A percentile compares a stretch with the other conserved stretches of the same genome.
Conservation (phyloP, 2,797 vertebrate genomes). For the Orestias chungarensis region DNA sequence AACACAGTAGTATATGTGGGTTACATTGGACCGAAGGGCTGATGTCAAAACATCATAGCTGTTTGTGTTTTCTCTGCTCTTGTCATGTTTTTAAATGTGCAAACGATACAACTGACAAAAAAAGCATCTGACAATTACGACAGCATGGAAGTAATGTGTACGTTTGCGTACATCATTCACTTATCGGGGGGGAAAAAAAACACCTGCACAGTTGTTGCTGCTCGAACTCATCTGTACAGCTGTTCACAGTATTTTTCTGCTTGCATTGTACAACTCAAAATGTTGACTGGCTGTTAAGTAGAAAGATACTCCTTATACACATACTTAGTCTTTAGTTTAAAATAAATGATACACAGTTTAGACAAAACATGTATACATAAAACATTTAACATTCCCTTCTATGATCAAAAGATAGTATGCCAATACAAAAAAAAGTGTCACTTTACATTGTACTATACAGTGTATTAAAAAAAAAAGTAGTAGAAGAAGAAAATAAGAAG, state of each 20-base stretch:
- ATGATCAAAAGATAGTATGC: conserved; percentile 55
- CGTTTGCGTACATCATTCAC: conserved; percentile 40
- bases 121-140: conserved; percentile 18
- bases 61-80: conserved; percentile 34
- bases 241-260: conserved; percentile 40
- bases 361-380: conserved; percentile 44
- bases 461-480: conserved; percentile 64
- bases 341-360: conserved; percentile 33
- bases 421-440: conserved; percentile 64
- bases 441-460: conserved; percentile 72
- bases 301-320: conserved; percentile 32
- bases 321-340: conserved; percentile 28
- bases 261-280: conserved; percentile 42
- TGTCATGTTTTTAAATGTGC: conserved; percentile 19
- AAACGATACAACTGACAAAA: not conserved
- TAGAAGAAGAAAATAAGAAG: conserved; percentile 57
- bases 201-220: conserved; percentile 20
- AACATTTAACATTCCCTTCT: conserved; percentile 48
- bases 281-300: conserved; percentile 40
- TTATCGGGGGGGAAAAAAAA: conserved; percentile 21
- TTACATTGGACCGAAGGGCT: conserved; percentile 40
- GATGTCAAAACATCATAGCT: conserved; percentile 36
- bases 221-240: conserved; percentile 49
- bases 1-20: conserved; percentile 39
- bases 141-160: conserved; percentile 25